These are phyloP conservation scores for Anoncus sp. DNA, from an alignment of 2,888 invertebrate genomes.

Conservation along the genomic window DNA sequence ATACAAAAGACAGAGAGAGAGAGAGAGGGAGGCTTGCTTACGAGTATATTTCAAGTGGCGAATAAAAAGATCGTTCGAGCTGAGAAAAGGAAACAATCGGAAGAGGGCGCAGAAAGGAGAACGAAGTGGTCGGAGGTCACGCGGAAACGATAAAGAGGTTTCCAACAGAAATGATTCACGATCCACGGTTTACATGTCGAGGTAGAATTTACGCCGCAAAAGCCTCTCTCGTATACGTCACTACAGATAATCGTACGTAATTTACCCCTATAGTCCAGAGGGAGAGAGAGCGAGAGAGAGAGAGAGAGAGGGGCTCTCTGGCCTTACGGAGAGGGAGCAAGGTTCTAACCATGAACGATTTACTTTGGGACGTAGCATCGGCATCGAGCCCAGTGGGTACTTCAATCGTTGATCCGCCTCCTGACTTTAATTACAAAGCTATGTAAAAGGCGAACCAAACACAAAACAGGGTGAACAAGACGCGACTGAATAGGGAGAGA, in stretches of 20 bases:
- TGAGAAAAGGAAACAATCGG: constrained; percentile 13
- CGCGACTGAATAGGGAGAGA: constrained; percentile 8
- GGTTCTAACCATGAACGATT: constrained; percentile 59
- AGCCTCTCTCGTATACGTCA: constrained; percentile 16
- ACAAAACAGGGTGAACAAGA: constrained; percentile 40
- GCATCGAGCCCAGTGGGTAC: constrained; percentile 51
- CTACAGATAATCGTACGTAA: constrained; percentile 59
- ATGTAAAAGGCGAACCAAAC: constrained; percentile 41
- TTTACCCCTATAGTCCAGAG: constrained; percentile 50
- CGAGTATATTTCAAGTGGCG: neutral
- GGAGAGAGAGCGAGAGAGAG: too few relatives aligned
- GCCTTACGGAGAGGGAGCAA: constrained; percentile 21
- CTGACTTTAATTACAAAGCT: constrained; percentile 62
- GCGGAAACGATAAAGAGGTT: constrained; percentile 52
- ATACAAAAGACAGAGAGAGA: constrained; percentile 4
- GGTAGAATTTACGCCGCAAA: constrained; percentile 21
- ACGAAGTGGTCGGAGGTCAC: constrained; percentile 40
- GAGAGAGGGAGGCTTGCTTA: too few relatives aligned
- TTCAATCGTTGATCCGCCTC: constrained; percentile 60
- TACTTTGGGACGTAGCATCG: constrained; percentile 50
- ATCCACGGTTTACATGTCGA: constrained; percentile 15
- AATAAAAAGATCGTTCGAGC: neutral
- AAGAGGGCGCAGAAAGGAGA: constrained; percentile 3
- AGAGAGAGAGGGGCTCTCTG: constrained; percentile 11
- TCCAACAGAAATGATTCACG: constrained; percentile 43